Evolutionary conservation across 2,113 vertebrate species (phyloP).

Genomic region (Neoarius graeffei): DNA sequence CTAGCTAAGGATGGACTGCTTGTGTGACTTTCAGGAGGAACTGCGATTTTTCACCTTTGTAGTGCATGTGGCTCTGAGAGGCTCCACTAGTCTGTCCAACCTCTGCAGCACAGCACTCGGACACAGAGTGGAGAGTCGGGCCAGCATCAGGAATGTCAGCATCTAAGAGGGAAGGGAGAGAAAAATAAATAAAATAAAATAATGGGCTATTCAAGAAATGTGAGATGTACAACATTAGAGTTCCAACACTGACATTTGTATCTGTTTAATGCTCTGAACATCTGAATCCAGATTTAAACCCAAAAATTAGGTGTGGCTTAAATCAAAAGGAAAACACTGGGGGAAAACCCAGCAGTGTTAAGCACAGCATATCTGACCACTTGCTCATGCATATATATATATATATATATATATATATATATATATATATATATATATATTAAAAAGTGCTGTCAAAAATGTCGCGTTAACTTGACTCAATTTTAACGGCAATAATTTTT

Average conservation of each 20-base stretch:
- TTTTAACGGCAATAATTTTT: no score
- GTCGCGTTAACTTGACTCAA: no score
- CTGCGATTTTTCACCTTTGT: slow-evolving; percentile 74
- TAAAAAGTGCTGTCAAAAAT: no score
- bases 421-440: no score
- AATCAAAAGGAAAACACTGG: background rate
- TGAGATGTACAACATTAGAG: background rate
- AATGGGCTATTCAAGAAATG: background rate
- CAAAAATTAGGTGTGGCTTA: background rate
- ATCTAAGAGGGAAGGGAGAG: slow-evolving; percentile 73
- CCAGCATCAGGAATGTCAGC: slow-evolving; percentile 98
- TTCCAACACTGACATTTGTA: background rate
- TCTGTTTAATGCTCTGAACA: background rate
- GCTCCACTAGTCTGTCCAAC: slow-evolving; percentile 94
- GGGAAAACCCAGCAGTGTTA: background rate
- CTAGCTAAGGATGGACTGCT: no score
- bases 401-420: no score
- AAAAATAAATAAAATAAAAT: background rate
- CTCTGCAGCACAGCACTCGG: slow-evolving; percentile 96
- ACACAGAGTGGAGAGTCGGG: slow-evolving; percentile 91
- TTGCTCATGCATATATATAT: no score
- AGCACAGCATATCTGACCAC: background rate
- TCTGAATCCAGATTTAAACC: background rate
- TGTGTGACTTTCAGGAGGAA: background rate
- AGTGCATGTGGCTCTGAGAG: slow-evolving; percentile 84